phyloP scores from a whole-genome alignment of 2,113 vertebrate species.

The Halcyon malimbica region DNA sequence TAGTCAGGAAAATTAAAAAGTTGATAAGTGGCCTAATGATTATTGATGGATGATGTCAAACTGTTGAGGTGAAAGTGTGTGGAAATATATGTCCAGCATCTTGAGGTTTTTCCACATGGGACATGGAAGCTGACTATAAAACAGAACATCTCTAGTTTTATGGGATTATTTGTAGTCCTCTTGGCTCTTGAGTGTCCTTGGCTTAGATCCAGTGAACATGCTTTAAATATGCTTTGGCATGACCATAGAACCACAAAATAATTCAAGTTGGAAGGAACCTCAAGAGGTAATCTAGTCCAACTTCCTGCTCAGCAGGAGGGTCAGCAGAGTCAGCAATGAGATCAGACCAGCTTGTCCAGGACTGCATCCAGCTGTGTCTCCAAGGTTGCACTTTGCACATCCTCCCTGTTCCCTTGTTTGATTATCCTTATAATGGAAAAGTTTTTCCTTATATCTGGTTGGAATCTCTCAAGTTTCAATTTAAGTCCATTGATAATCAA shows the following conservation, averaged over 20 bases:
- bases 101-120: not conserved
- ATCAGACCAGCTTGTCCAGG: not conserved
- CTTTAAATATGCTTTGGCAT: not conserved
- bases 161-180: not conserved
- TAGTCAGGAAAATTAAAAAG: not conserved
- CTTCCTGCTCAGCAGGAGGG: not conserved
- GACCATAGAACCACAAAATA: not conserved
- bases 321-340: not conserved
- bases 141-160: not conserved
- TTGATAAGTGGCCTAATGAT: not conserved
- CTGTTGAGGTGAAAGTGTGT: rapidly evolving
- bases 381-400: not conserved
- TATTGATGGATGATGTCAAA: not conserved
- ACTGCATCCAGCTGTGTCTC: not conserved
- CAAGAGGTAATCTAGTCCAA: not conserved
- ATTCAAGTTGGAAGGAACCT: not conserved
- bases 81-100: not conserved
- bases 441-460: not conserved
- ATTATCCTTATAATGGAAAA: not conserved
- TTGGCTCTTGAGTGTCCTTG: not conserved
- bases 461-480: not conserved
- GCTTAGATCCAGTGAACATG: not conserved
- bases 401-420: not conserved
- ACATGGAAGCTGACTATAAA: not conserved
- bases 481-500: not conserved